Percentiles rank a stretch among this genome's conserved stretches.
Evolutionary conservation across 1,140 invertebrate genomes (phyloP).

Genomic region (Ridgeia piscesae): DNA sequence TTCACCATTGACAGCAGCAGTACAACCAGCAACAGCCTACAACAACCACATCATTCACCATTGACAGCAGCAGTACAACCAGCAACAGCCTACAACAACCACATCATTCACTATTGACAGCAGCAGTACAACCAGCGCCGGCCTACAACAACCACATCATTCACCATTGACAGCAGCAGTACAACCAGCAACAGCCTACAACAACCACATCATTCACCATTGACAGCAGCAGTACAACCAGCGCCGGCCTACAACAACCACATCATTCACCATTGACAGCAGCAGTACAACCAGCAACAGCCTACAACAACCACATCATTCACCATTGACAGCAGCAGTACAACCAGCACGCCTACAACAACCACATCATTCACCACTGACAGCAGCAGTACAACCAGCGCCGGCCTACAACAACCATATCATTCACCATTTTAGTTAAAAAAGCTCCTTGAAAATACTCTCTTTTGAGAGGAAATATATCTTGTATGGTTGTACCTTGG

Average conservation of each 20-base stretch:
- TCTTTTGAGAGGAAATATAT: not conserved
- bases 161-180: no score
- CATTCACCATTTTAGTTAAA: not conserved
- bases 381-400: not conserved
- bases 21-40: no score
- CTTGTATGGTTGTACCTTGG: conserved; percentile 73
- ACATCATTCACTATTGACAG: no score
- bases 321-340: not conserved
- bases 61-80: no score
- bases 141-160: no score
- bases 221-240: conserved; percentile 93
- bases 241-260: conserved; percentile 69
- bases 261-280: conserved; percentile 86
- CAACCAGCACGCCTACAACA: not conserved
- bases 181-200: no score
- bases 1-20: no score
- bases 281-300: conserved; percentile 91
- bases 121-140: no score
- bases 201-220: conserved; percentile 99
- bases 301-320: conserved; percentile 51
- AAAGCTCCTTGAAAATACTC: not conserved
- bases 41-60: no score
- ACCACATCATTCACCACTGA: not conserved
- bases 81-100: no score
- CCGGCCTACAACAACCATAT: not conserved